These are phyloP conservation scores for Poecilia picta DNA, from an alignment of 2,797 vertebrate species.

Conservation along the genomic window DNA sequence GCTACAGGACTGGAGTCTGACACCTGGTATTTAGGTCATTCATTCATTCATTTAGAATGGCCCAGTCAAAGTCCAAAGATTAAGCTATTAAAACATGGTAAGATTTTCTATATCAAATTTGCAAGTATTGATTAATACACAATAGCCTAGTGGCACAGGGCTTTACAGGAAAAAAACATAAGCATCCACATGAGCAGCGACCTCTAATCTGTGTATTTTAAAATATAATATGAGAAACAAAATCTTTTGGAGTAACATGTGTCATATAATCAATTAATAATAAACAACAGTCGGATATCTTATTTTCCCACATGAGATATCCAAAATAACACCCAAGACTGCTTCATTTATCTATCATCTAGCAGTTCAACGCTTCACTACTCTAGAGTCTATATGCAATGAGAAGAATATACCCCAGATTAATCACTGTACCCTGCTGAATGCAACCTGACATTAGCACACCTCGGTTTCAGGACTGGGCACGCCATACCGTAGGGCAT, in stretches of 20 bases:
- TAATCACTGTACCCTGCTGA: slow-evolving; percentile 56
- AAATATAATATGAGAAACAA: slow-evolving; percentile 15
- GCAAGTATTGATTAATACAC: background rate
- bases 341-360: slow-evolving; percentile 41
- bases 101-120: background rate
- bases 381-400: slow-evolving; percentile 37
- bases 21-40: background rate
- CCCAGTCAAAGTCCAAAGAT: background rate
- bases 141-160: background rate
- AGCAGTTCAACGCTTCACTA: slow-evolving; percentile 41
- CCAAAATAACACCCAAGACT: slow-evolving; percentile 31
- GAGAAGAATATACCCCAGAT: slow-evolving; percentile 55
- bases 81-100: background rate
- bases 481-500: slow-evolving; percentile 66
- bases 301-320: slow-evolving; percentile 41
- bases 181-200: slow-evolving; percentile 21
- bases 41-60: background rate
- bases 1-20: background rate
- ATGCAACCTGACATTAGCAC: slow-evolving; percentile 67
- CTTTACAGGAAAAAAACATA: slow-evolving; percentile 12
- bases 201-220: slow-evolving; percentile 17
- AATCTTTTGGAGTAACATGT: slow-evolving; percentile 6
- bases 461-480: slow-evolving; percentile 67
- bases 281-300: slow-evolving; percentile 17
- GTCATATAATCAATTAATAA: background rate